Conservation (phyloP, 2,888 invertebrate genomes). For the Agriopis marginaria region DNA sequence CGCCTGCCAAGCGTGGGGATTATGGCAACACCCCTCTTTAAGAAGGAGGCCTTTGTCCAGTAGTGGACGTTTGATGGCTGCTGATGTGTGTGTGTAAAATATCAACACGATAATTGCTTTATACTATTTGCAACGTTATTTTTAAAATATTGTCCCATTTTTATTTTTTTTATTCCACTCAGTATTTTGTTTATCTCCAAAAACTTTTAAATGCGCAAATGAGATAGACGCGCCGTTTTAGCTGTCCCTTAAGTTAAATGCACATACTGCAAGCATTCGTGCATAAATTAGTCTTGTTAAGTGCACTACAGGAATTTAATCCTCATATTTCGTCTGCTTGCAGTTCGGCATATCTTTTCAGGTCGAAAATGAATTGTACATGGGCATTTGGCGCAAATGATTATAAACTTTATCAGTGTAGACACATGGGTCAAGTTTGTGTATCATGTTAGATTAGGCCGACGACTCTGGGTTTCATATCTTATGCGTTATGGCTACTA, state of each 20-base stretch:
- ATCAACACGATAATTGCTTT: too few species aligned
- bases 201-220: too few species aligned
- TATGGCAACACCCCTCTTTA: too few species aligned
- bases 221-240: too few species aligned
- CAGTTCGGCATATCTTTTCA: slow-evolving; percentile 82
- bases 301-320: slow-evolving; percentile 85
- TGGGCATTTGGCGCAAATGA: slow-evolving; percentile 51
- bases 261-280: slow-evolving; percentile 67
- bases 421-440: slow-evolving; percentile 57
- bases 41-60: too few species aligned
- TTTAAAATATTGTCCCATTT: too few species aligned
- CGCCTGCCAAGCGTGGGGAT: too few species aligned
- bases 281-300: slow-evolving; percentile 86
- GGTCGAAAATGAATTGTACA: slow-evolving; percentile 73
- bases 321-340: slow-evolving; percentile 84
- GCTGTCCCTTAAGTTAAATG: slow-evolving; percentile 49
- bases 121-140: too few species aligned
- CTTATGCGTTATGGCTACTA: neutral
- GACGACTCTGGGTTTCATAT: slow-evolving; percentile 14
- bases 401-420: slow-evolving; percentile 55
- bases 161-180: too few species aligned
- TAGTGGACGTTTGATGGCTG: too few species aligned
- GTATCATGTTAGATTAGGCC: slow-evolving; percentile 40
- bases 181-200: too few species aligned
- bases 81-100: too few species aligned